phyloP scores from a whole-genome alignment of 2,113 vertebrate genomes.

The Stercorarius parasiticus region DNA sequence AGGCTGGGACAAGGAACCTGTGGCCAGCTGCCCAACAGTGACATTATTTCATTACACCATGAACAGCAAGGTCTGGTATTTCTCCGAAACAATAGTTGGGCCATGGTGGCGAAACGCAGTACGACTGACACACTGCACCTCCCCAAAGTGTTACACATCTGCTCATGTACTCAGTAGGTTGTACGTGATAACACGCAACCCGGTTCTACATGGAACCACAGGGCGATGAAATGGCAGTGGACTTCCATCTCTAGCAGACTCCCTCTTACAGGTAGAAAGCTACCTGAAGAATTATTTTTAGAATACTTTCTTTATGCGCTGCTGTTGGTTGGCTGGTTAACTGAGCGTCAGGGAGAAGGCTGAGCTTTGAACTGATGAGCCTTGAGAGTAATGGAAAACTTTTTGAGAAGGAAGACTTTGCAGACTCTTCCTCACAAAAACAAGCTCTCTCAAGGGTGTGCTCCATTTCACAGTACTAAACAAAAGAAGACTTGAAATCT shows the following conservation, averaged over 20 bases:
- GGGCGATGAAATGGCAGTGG: not conserved
- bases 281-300: not conserved
- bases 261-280: not conserved
- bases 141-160: fast-evolving
- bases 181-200: too few relatives aligned
- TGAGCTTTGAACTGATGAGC: not conserved
- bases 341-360: not conserved
- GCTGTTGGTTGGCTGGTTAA: not conserved
- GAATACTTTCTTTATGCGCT: not conserved
- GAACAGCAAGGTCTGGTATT: not conserved
- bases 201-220: not conserved
- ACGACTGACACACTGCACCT: not conserved
- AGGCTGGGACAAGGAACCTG: not conserved
- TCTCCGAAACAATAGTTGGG: fast-evolving
- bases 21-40: too few relatives aligned
- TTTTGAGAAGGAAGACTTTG: not conserved
- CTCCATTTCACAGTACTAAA: not conserved
- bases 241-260: not conserved
- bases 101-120: not conserved
- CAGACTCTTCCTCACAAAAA: not conserved
- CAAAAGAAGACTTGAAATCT: not conserved
- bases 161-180: not conserved
- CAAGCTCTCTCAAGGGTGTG: not conserved
- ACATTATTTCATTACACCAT: not conserved
- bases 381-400: not conserved